Evolutionary conservation across 2,797 vertebrate species (phyloP).

Genomic region (Huso huso): DNA sequence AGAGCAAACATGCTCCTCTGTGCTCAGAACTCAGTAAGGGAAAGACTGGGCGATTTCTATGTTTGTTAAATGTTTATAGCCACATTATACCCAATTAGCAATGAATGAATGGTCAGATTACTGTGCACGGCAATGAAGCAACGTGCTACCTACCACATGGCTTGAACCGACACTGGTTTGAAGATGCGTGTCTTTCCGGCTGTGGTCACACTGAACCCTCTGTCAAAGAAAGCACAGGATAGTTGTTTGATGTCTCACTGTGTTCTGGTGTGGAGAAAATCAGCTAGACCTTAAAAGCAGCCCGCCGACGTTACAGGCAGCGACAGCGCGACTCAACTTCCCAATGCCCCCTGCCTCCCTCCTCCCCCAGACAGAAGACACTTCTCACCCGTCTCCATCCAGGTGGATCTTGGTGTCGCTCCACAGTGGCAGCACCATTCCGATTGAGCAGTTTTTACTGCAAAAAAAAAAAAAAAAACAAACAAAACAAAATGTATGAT

Average conservation of each 20-base stretch:
- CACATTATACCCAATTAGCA: too few relatives aligned
- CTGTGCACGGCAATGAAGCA: too few relatives aligned
- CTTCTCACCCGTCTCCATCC: constrained; percentile 89
- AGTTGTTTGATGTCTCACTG: too few relatives aligned
- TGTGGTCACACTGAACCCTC: constrained; percentile 92
- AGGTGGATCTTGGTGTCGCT: constrained; percentile 96
- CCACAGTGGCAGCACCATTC: constrained; percentile 94
- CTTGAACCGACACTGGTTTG: constrained; percentile 95
- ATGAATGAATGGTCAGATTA: too few relatives aligned
- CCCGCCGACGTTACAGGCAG: too few relatives aligned
- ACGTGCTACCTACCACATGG: constrained; percentile 83
- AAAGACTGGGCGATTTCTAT: too few relatives aligned
- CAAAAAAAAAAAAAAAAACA: constrained; percentile 14
- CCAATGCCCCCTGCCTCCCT: too few relatives aligned
- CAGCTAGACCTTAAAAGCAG: too few relatives aligned
- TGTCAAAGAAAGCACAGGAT: constrained; percentile 35
- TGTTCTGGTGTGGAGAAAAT: too few relatives aligned
- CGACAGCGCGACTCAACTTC: too few relatives aligned
- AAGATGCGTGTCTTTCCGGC: constrained; percentile 87
- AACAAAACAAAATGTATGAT: not conserved
- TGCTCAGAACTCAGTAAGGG: constrained; percentile 3
- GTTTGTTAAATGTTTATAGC: too few relatives aligned
- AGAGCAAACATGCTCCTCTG: not conserved
- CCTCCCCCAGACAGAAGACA: not conserved
- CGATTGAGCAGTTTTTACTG: constrained; percentile 84